Conservation (phyloP, 2,113 vertebrate species). For the Dicerorhinus sumatrensis region DNA sequence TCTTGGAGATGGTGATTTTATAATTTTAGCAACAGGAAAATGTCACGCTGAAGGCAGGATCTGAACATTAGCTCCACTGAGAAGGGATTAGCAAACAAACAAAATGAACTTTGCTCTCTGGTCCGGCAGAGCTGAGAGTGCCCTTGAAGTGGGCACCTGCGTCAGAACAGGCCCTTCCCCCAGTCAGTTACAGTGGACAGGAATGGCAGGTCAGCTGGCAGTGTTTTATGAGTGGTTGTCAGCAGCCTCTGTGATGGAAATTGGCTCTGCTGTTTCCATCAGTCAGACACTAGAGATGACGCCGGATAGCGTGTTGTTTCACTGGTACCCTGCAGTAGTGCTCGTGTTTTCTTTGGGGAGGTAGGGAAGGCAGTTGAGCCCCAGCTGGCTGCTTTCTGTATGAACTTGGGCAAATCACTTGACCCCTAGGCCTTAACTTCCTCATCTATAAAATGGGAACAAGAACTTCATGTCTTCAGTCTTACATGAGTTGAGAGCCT, state of each 20-base stretch:
- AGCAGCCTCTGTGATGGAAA: background rate
- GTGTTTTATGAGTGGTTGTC: background rate
- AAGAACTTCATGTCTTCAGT: background rate
- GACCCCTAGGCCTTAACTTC: background rate
- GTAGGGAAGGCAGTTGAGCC: background rate
- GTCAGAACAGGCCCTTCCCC: background rate
- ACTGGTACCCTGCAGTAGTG: background rate
- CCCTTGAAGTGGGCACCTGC: background rate
- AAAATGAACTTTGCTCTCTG: conserved; percentile 32
- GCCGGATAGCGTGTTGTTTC: background rate
- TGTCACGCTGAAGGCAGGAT: conserved; percentile 27
- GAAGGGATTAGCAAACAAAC: background rate
- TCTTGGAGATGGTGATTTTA: background rate
- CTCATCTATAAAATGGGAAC: background rate
- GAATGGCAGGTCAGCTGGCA: background rate
- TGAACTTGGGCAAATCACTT: background rate
- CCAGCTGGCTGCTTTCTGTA: background rate
- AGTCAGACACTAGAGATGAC: background rate
- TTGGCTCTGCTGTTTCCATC: background rate
- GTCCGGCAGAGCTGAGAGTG: background rate
- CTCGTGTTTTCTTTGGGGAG: background rate
- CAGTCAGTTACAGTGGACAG: background rate
- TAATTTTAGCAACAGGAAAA: conserved; percentile 37
- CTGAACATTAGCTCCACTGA: background rate
- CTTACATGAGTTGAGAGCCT: background rate